Percentiles rank a stretch among this genome's conserved stretches.
These are phyloP conservation scores for Philaethria dido DNA, from an alignment of 2,888 invertebrate genomes.

Conservation along the genomic window DNA sequence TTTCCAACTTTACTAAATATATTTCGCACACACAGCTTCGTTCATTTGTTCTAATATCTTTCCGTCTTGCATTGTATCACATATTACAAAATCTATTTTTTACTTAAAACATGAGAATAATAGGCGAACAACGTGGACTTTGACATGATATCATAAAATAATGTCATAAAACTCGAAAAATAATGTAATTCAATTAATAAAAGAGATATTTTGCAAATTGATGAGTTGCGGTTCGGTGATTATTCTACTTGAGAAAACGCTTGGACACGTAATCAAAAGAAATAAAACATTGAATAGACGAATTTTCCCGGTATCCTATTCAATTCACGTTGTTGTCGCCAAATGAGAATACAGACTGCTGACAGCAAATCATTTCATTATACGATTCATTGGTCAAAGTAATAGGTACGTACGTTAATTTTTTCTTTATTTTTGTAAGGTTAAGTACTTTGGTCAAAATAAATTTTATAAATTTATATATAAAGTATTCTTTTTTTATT, in stretches of 20 bases:
- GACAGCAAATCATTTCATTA: slow-evolving; percentile 28
- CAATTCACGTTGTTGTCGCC: slow-evolving; percentile 18
- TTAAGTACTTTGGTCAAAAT: neutral
- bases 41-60: no score
- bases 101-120: no score
- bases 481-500: no score
- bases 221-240: neutral
- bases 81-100: no score
- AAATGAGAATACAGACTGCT: slow-evolving; percentile 24
- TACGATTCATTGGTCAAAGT: slow-evolving; percentile 24
- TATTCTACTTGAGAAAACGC: neutral
- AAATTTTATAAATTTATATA: neutral
- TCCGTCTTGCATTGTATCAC: no score
- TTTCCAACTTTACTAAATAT: no score
- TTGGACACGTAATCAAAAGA: slow-evolving; percentile 3
- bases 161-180: no score
- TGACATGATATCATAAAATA: no score
- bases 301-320: slow-evolving; percentile 18
- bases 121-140: no score
- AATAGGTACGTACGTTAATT: slow-evolving; percentile 9
- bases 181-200: neutral
- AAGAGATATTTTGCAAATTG: neutral
- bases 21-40: no score
- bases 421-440: slow-evolving; percentile 3
- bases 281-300: slow-evolving; percentile 17